Evolutionary conservation across 1,140 invertebrate genomes (phyloP).

Genomic region (Philopotamus ludificatus): DNA sequence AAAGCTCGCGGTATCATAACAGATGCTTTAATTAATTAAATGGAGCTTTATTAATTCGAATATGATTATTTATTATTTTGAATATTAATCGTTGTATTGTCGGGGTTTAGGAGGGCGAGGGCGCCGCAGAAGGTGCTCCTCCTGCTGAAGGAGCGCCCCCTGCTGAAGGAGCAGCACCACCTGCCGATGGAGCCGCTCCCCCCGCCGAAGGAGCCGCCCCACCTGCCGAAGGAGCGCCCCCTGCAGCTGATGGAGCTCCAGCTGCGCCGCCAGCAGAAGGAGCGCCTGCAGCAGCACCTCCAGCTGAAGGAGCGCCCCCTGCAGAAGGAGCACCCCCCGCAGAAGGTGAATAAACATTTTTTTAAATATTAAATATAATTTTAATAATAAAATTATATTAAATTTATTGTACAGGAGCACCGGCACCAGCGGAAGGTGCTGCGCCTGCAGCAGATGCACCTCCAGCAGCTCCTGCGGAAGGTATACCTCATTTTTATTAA

Average conservation of each 20-base stretch:
- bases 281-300: conserved; percentile 31
- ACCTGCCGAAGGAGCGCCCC: conserved; percentile 36
- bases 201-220: conserved; percentile 35
- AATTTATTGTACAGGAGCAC: no score
- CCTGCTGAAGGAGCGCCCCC: conserved; percentile 40
- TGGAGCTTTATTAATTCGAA: no score
- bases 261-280: conserved; percentile 38
- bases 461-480: conserved; percentile 26
- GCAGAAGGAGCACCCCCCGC: conserved; percentile 36
- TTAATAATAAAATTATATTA: no score
- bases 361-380: not conserved
- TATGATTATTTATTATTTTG: no score
- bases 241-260: conserved; percentile 40
- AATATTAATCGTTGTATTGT: no score
- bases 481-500: not conserved
- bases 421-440: conserved; percentile 33
- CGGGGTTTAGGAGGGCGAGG: conserved; percentile 25
- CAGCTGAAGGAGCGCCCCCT: conserved; percentile 41
- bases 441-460: conserved; percentile 26
- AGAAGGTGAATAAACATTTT: conserved; percentile 28
- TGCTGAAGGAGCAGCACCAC: conserved; percentile 42
- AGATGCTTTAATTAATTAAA: no score
- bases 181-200: no score
- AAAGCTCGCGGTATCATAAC: no score
- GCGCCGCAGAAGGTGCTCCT: conserved; percentile 39